Evolutionary conservation across 1,140 invertebrate species (phyloP), one percentile per base, ranked within the genome.

Genomic region (Octopus sinensis): DNA sequence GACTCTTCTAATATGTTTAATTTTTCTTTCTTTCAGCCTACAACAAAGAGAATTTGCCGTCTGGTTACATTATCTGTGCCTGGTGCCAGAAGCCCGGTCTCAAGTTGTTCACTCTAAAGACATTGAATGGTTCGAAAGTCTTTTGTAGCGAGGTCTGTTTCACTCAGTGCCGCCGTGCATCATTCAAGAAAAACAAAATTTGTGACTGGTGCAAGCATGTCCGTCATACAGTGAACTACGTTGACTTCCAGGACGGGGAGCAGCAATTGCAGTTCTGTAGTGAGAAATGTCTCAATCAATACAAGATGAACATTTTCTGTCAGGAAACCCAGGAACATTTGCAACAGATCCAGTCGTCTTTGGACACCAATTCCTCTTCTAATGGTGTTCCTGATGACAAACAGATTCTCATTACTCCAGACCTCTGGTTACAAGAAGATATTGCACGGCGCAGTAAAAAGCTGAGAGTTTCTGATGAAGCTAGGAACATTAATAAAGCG

Each of bases 271-370:
- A 92, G 85, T 92, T 92, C 84, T 93, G 93, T 88, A 92, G 95
- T 81, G 95, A 96, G 89, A 97, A 97, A 92, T 97, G 96, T 88
- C 92, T 97, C 76, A 97, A 97, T 88, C 96, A 97, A 90, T 97
- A 97, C 91, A 97, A 97, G 92, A 97, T 97, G 96, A 95, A 96
- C 88, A 96, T 97, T 83, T 97, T 97, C 90, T 97, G 96, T 91
- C 94, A 95, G 53, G 96, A 97, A 90, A 96, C 96, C 4, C 94
- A 96, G 89, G 95, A 96, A 4, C 96, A 96, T 89, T 92, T 96
- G 71, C 95, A 96, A 88, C 93, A 90, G 75, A 86, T 91, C 75
- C 82, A 86, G 68, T 91, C 91, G 52, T 92, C 89, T 79, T 89
- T 91, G 87, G 91, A 6, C 89, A 92, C 85, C 4, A 87, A 85